These are phyloP conservation scores for Tychaedon coryphoeus DNA, from an alignment of 2,113 vertebrate species.

Conservation along the genomic window DNA sequence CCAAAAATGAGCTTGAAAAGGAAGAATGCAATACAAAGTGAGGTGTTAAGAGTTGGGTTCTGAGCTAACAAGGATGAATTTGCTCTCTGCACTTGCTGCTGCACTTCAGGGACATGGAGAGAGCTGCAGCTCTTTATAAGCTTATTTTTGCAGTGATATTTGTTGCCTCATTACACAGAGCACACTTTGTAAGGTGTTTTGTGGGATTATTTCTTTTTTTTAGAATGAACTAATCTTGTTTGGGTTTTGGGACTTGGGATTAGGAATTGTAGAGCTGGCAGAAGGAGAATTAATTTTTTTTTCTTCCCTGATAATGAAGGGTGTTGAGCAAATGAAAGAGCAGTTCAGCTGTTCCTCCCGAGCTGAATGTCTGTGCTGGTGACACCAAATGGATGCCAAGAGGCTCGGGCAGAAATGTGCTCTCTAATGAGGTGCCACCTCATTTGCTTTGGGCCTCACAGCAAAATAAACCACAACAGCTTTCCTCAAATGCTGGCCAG, in stretches of 20 bases:
- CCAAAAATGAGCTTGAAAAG: neutral
- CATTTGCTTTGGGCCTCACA: neutral
- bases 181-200: neutral
- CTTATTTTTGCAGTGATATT: neutral
- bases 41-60: neutral
- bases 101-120: neutral
- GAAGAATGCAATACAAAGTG: neutral
- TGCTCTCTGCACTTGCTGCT: neutral
- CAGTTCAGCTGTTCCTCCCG: neutral
- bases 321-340: neutral
- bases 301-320: neutral
- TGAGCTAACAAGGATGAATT: neutral
- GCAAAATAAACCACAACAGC: neutral
- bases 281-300: neutral
- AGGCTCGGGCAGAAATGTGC: neutral
- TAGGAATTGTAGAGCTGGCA: neutral
- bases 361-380: neutral
- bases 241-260: neutral
- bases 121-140: neutral
- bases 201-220: neutral
- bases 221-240: neutral
- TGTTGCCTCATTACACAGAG: neutral
- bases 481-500: neutral
- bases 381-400: neutral
- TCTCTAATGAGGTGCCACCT: slow-evolving; percentile 1